Evolutionary conservation across 1,140 invertebrate species (phyloP).

Genomic region (Hermetia illucens): DNA sequence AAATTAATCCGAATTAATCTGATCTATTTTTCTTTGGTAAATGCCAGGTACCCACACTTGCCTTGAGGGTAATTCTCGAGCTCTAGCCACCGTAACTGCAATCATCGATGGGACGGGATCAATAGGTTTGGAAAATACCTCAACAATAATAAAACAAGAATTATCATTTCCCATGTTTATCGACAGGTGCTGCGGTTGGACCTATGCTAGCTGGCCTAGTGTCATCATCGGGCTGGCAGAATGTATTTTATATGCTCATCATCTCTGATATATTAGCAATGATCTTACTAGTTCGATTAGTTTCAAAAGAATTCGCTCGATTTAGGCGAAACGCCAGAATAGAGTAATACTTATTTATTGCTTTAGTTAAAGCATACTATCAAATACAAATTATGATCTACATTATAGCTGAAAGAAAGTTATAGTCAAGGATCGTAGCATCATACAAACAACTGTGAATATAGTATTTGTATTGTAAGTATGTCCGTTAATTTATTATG

Average conservation of each 20-base stretch:
- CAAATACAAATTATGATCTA: no score
- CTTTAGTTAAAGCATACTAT: no score
- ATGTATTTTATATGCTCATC: constrained; percentile 90
- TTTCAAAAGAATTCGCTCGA: constrained; percentile 17
- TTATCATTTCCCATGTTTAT: no score
- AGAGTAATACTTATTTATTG: constrained; percentile 3
- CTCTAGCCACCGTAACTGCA: constrained; percentile 87
- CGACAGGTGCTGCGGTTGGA: constrained; percentile 62
- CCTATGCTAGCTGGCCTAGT: constrained; percentile 81
- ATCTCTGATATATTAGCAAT: constrained; percentile 65
- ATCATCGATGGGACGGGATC: constrained; percentile 95
- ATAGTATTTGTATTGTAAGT: no score
- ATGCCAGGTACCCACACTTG: constrained; percentile 64
- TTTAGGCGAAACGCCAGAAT: constrained; percentile 16
- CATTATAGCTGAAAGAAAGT: no score
- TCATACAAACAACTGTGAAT: no score
- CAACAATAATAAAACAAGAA: constrained; percentile 15
- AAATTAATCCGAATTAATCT: not conserved
- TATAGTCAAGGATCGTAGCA: no score
- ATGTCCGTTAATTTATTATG: no score
- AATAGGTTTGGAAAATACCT: constrained; percentile 41
- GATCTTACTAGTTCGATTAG: constrained; percentile 40
- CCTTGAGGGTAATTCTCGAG: constrained; percentile 71
- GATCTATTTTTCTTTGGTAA: constrained; percentile 7
- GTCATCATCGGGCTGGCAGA: constrained; percentile 55